phyloP scores from a whole-genome alignment of 2,113 vertebrate species.

The Corythoichthys intestinalis region DNA sequence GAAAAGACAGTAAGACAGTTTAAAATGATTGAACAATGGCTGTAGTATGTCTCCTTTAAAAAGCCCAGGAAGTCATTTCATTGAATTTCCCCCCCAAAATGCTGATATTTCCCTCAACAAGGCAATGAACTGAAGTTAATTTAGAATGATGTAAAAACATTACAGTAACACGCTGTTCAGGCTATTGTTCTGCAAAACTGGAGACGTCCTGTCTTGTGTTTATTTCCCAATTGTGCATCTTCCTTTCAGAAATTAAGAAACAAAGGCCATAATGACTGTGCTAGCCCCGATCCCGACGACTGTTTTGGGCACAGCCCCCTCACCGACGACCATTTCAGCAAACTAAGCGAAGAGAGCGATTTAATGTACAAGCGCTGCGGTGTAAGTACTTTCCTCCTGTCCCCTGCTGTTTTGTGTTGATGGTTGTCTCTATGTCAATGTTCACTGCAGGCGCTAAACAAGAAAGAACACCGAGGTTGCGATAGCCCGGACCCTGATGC shows the following conservation, averaged over 20 bases:
- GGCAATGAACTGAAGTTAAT: not conserved
- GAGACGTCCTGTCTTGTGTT: constrained; percentile 42
- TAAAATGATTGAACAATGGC: not conserved
- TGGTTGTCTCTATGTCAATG: constrained; percentile 93
- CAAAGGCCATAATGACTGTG: constrained; percentile 99
- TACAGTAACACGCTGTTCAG: constrained; percentile 6
- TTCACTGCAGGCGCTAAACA: constrained; percentile 99
- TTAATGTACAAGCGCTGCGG: constrained; percentile 99
- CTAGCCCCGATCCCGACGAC: constrained; percentile 98
- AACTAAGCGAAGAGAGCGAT: constrained; percentile 99
- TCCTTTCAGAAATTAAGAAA: constrained; percentile 99
- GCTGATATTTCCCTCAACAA: not conserved
- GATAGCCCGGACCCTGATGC: constrained; percentile 99
- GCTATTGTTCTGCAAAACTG: constrained; percentile 16
- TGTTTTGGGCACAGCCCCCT: constrained; percentile 99
- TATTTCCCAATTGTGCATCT: constrained; percentile 95
- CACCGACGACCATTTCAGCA: constrained; percentile 99
- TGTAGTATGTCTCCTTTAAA: not conserved
- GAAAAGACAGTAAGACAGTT: not conserved
- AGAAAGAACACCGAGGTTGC: constrained; percentile 99
- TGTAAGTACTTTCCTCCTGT: constrained; percentile 93
- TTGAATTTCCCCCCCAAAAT: not conserved
- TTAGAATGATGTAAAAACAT: not conserved
- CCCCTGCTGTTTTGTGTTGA: constrained; percentile 94
- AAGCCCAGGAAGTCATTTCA: not conserved